Evolutionary conservation across 53 echinoderm and acorn worm genomes (phyloP).

Genomic region (Temnopleurus reevesii): DNA sequence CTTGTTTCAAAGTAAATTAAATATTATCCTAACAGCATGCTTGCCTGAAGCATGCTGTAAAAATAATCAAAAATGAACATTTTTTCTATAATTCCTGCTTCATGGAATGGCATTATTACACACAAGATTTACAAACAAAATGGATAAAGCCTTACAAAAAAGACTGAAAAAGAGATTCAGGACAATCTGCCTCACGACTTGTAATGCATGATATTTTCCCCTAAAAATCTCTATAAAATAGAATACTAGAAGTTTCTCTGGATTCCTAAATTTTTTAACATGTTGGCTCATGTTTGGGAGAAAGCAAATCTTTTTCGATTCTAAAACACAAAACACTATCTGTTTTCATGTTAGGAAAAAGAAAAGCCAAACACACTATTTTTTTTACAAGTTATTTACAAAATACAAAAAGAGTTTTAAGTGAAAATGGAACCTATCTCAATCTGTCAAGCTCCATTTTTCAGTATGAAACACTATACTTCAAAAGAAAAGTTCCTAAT

Average conservation of each 20-base stretch:
- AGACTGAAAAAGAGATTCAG: conserved; percentile 2
- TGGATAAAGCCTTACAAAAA: background rate
- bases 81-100: background rate
- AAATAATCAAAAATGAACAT: background rate
- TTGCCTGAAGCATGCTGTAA: conserved; percentile 36
- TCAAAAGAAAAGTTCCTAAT: background rate
- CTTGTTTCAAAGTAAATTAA: background rate
- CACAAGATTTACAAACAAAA: background rate
- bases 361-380: conserved; percentile 45
- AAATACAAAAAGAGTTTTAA: conserved; percentile 57
- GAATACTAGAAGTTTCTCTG: conserved; percentile 17
- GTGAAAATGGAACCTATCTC: background rate
- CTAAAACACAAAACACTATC: conserved; percentile 25
- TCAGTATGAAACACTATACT: background rate
- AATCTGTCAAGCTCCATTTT: background rate
- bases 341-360: background rate
- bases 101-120: conserved; percentile 23
- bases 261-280: background rate
- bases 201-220: background rate
- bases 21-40: background rate
- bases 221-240: background rate
- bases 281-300: background rate
- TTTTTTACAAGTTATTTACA: conserved; percentile 48
- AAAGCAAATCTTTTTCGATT: background rate
- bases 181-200: background rate